These are phyloP conservation scores for Drosophila parthenogenetica DNA, from an alignment of 2,888 invertebrate genomes.

Conservation along the genomic window DNA sequence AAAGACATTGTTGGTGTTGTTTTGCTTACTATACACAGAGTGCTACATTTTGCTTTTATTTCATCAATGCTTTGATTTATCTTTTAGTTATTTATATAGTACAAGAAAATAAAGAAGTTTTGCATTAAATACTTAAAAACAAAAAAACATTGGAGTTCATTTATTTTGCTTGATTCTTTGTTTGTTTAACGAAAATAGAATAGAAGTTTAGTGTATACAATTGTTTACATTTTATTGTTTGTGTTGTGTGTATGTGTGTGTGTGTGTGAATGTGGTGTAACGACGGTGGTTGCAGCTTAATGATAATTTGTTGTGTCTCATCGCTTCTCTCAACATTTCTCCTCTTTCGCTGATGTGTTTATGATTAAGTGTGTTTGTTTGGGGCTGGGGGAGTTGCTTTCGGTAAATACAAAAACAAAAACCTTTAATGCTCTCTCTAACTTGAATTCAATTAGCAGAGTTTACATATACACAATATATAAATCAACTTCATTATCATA, in stretches of 20 bases:
- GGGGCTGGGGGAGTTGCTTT: constrained; percentile 7
- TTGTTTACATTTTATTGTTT: constrained; percentile 11
- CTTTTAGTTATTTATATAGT: constrained; percentile 15
- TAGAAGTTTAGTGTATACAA: constrained; percentile 45
- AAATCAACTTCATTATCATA: constrained; percentile 80
- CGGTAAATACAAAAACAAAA: constrained; percentile 57
- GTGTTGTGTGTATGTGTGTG: constrained; percentile 23
- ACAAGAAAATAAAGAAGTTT: constrained; percentile 54
- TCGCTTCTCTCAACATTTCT: neutral
- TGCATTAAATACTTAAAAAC: constrained; percentile 60
- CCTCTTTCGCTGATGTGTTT: constrained; percentile 11
- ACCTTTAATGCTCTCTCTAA: constrained; percentile 44
- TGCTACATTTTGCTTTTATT: constrained; percentile 72
- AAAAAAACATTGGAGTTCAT: constrained; percentile 51
- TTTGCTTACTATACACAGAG: constrained; percentile 74
- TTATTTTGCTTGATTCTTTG: constrained; percentile 7
- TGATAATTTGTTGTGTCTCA: constrained; percentile 19
- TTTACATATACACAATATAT: constrained; percentile 69
- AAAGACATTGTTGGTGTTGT: constrained; percentile 39
- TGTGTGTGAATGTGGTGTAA: constrained; percentile 21
- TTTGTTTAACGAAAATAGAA: constrained; percentile 29
- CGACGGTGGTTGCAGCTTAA: constrained; percentile 42
- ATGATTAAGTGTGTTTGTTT: constrained; percentile 5
- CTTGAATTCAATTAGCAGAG: constrained; percentile 48
- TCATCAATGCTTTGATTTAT: constrained; percentile 52